phyloP scores from a whole-genome alignment of 92 coral and sea anemone genomes.

The Epizoanthus fatuus region DNA sequence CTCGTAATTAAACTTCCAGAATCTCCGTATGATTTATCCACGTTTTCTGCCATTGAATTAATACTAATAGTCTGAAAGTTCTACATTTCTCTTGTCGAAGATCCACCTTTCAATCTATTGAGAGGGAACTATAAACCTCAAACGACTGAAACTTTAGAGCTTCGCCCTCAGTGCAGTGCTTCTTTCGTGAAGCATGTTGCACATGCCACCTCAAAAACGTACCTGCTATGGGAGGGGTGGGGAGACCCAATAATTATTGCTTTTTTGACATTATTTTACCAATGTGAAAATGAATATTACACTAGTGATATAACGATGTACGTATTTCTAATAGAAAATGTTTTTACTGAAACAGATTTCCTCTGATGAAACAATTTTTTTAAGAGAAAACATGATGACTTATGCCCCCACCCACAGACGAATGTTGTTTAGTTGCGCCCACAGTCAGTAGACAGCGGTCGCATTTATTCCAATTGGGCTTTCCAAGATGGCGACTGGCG shows the following conservation, averaged over 20 bases:
- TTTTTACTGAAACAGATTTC: background rate
- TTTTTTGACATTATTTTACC: too few relatives aligned
- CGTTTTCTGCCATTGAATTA: background rate
- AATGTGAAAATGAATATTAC: too few relatives aligned
- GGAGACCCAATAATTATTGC: background rate
- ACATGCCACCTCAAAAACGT: conserved; percentile 3
- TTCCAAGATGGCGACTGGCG: conserved; percentile 99
- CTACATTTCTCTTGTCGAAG: background rate
- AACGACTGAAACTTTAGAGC: background rate
- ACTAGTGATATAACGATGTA: too few relatives aligned
- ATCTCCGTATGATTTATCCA: background rate
- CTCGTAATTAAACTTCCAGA: background rate
- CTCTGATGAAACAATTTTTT: background rate
- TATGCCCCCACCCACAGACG: conserved; percentile 33
- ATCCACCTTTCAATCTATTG: background rate
- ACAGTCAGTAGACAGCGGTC: conserved; percentile 67
- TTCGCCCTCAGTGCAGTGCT: background rate
- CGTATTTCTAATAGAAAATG: too few relatives aligned
- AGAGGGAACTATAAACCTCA: background rate
- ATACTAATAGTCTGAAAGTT: background rate
- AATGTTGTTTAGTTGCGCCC: conserved; percentile 5
- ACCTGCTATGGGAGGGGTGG: conserved; percentile 20
- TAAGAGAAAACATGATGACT: background rate
- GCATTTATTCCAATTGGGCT: conserved; percentile 17
- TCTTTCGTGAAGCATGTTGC: conserved; percentile 21